phyloP scores from a whole-genome alignment of 2,888 invertebrate species.

The Gortyna flavago region DNA sequence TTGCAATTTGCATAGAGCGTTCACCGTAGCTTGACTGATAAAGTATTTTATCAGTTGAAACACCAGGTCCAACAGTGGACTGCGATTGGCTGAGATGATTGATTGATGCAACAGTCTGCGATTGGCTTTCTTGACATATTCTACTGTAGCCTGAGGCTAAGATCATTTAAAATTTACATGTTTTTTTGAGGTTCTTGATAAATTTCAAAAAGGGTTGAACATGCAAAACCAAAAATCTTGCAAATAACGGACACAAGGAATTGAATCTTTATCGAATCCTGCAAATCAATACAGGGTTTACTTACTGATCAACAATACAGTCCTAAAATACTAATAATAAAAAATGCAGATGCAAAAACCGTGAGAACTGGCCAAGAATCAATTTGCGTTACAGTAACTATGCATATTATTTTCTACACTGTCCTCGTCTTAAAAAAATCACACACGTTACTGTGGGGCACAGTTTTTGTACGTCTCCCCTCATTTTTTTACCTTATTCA shows the following conservation, averaged over 20 bases:
- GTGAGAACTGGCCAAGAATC: slow-evolving; percentile 86
- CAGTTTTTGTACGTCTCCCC: slow-evolving; percentile 84
- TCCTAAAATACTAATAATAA: slow-evolving; percentile 46
- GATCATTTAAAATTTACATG: not conserved
- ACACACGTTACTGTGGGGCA: slow-evolving; percentile 74
- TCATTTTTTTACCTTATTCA: slow-evolving; percentile 85
- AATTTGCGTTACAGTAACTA: slow-evolving; percentile 80
- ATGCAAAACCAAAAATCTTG: not conserved
- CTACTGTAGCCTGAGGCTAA: not conserved
- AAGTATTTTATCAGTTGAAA: not conserved
- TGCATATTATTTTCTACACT: slow-evolving; percentile 80
- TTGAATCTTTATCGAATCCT: not conserved
- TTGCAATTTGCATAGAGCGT: not conserved
- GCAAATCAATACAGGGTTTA: slow-evolving; percentile 4
- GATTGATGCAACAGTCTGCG: not conserved
- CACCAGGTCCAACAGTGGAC: not conserved
- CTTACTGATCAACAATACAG: slow-evolving; percentile 1
- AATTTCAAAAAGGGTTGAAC: slow-evolving; percentile 3
- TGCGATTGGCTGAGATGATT: not conserved
- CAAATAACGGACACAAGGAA: not conserved
- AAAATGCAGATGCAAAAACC: slow-evolving; percentile 66
- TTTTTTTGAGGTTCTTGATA: not conserved
- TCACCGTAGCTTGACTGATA: not conserved
- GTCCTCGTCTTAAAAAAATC: slow-evolving; percentile 85
- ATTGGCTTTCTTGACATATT: not conserved